Conservation (phyloP, 37 sponge, comb jelly and placozoan species). For the Petrosia ficiformis region DNA sequence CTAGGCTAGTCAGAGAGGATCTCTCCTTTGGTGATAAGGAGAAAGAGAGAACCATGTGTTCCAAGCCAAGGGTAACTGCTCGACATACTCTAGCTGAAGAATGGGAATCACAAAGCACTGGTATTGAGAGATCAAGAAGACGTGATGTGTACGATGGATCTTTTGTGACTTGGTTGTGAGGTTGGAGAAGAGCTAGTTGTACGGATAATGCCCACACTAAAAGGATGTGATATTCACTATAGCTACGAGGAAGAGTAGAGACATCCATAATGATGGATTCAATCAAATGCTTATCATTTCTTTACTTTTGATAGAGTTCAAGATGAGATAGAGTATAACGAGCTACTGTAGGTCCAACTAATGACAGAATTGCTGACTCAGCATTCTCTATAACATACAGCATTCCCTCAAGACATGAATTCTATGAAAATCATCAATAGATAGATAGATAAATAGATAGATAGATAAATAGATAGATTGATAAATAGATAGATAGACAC, state of each 20-base stretch:
- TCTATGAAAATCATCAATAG: slow-evolving; percentile 22
- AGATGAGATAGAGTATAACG: slow-evolving; percentile 21
- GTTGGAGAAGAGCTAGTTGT: not conserved
- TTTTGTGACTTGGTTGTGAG: not conserved
- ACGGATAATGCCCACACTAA: slow-evolving; percentile 40
- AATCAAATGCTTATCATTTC: not conserved
- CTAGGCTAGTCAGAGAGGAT: slow-evolving; percentile 3
- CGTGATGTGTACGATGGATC: slow-evolving; percentile 20
- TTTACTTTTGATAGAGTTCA: slow-evolving; percentile 17
- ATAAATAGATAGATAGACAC: slow-evolving; percentile 1
- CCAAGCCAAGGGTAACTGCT: slow-evolving; percentile 39
- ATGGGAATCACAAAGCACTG: slow-evolving; percentile 27
- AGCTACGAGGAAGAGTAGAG: slow-evolving; percentile 7
- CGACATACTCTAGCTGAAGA: slow-evolving; percentile 41
- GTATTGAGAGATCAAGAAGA: slow-evolving; percentile 6
- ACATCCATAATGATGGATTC: not conserved
- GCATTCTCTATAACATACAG: slow-evolving; percentile 55
- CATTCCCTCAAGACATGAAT: slow-evolving; percentile 52
- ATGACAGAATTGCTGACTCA: slow-evolving; percentile 13
- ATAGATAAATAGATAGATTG: not conserved
- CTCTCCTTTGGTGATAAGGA: slow-evolving; percentile 35
- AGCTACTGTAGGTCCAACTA: slow-evolving; percentile 10
- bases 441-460: not conserved
- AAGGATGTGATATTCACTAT: slow-evolving; percentile 18
- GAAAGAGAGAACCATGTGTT: slow-evolving; percentile 52